A percentile compares a stretch with the other conserved stretches of the same genome.
Conservation (phyloP, 2,797 vertebrate species). For the Valencia hispanica region DNA sequence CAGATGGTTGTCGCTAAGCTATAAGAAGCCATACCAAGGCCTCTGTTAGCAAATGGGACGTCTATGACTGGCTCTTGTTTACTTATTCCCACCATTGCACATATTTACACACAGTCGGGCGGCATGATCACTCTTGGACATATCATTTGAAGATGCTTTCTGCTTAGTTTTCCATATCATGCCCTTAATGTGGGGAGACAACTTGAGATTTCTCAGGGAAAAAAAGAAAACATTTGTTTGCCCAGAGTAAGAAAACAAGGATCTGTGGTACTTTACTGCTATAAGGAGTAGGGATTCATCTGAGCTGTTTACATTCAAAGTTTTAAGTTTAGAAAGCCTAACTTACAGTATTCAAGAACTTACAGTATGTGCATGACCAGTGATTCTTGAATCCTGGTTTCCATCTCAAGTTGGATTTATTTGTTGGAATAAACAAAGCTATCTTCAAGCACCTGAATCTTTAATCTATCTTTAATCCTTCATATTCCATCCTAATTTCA, state of each 20-base stretch:
- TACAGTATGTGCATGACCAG: not conserved
- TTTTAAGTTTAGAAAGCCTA: not conserved
- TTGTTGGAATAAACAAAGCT: not conserved
- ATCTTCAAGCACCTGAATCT: too few species aligned
- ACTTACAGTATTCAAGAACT: not conserved
- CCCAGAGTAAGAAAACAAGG: not conserved
- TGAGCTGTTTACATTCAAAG: not conserved
- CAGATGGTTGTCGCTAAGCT: slow-evolving; percentile 69
- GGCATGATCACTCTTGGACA: slow-evolving; percentile 14
- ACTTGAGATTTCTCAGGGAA: not conserved
- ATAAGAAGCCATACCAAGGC: slow-evolving; percentile 65
- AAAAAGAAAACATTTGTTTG: not conserved
- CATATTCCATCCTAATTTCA: not conserved
- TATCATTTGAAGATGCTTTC: slow-evolving; percentile 1
- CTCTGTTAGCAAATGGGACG: slow-evolving; percentile 28
- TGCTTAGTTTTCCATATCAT: slow-evolving; percentile 17
- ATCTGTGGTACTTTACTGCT: not conserved
- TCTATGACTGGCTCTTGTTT: slow-evolving; percentile 53
- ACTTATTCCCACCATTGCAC: slow-evolving; percentile 64
- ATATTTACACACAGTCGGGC: slow-evolving; percentile 57
- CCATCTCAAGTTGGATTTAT: not conserved
- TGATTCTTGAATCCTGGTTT: not conserved
- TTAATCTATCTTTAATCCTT: too few species aligned
- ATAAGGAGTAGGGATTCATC: too few species aligned
- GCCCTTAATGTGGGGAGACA: slow-evolving; percentile 12